phyloP scores from a whole-genome alignment of 2,888 invertebrate species.

The Brassicogethes aeneus region DNA sequence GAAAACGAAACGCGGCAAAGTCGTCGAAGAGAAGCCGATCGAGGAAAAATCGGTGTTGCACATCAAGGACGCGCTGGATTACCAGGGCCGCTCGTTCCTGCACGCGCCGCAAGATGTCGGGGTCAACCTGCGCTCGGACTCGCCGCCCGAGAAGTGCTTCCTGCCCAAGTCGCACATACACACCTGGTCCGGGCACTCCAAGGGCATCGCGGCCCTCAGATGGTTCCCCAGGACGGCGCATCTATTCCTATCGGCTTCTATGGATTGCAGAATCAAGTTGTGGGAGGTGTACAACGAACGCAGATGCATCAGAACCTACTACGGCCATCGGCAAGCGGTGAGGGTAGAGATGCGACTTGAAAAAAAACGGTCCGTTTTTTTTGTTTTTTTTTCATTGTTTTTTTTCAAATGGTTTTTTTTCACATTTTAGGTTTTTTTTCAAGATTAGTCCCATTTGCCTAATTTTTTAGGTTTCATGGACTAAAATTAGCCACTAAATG shows the following conservation, averaged over 20 bases:
- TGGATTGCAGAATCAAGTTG: conserved; percentile 95
- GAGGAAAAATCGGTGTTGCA: conserved; percentile 95
- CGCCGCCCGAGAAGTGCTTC: conserved; percentile 92
- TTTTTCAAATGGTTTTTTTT: too few species aligned
- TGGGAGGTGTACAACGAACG: conserved; percentile 98
- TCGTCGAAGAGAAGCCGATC: conserved; percentile 82
- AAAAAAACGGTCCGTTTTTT: too few species aligned
- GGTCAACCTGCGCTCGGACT: conserved; percentile 75
- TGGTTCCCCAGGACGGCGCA: conserved; percentile 96
- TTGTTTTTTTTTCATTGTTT: too few species aligned
- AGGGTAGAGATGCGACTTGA: too few species aligned
- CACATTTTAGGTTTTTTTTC: too few species aligned
- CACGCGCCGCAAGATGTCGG: conserved; percentile 90
- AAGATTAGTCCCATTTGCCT: too few species aligned
- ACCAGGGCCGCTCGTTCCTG: conserved; percentile 93
- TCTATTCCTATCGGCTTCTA: conserved; percentile 86
- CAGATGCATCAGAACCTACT: conserved; percentile 87
- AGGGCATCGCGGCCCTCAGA: conserved; percentile 83
- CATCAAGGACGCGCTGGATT: conserved; percentile 85
- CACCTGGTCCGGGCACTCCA: conserved; percentile 95
- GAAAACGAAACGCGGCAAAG: conserved; percentile 76
- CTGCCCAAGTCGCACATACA: conserved; percentile 92
- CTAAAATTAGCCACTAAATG: too few species aligned
- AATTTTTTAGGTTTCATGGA: too few species aligned
- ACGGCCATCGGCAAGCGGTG: conserved; percentile 95